Percentiles rank a stretch among this genome's conserved stretches.
phyloP scores from a whole-genome alignment of 2,113 vertebrate genomes.

The Seriola rivoliana region DNA sequence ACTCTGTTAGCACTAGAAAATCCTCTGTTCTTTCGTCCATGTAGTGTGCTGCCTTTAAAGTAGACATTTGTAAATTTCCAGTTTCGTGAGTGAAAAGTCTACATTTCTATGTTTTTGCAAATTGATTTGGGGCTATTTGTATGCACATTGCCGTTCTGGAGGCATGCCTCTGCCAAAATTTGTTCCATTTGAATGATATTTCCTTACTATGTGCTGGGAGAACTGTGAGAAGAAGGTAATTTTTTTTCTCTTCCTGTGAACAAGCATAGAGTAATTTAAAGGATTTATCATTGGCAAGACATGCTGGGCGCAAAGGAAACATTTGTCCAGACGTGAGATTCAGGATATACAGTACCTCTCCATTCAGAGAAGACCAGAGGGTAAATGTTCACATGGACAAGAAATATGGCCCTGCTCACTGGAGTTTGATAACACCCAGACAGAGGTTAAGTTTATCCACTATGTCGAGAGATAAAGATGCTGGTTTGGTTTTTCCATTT shows the following conservation, averaged over 20 bases:
- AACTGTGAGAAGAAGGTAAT: not conserved
- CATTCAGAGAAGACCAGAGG: conserved; percentile 68
- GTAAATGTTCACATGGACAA: conserved; percentile 69
- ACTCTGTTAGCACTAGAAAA: not conserved
- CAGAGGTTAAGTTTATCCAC: conserved; percentile 75
- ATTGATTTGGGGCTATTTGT: not conserved
- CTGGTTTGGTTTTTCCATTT: conserved; percentile 70
- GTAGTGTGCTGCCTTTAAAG: not conserved
- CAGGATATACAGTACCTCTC: conserved; percentile 53
- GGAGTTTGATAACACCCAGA: conserved; percentile 73
- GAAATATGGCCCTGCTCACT: conserved; percentile 64
- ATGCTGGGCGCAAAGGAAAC: conserved; percentile 39
- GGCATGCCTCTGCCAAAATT: not conserved
- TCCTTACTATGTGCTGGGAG: not conserved
- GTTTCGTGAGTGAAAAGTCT: not conserved
- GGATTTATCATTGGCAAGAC: conserved; percentile 61
- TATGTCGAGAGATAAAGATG: conserved; percentile 79
- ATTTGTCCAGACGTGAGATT: conserved; percentile 65
- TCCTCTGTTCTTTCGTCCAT: not conserved
- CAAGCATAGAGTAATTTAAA: conserved; percentile 58
- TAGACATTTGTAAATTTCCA: not conserved
- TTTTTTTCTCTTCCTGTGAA: conserved; percentile 3
- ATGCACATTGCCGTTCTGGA: not conserved
- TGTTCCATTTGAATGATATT: conserved; percentile 12
- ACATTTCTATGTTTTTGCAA: not conserved